These are phyloP conservation scores for Agrotis exclamationis DNA, from an alignment of 2,888 invertebrate species.

Conservation along the genomic window DNA sequence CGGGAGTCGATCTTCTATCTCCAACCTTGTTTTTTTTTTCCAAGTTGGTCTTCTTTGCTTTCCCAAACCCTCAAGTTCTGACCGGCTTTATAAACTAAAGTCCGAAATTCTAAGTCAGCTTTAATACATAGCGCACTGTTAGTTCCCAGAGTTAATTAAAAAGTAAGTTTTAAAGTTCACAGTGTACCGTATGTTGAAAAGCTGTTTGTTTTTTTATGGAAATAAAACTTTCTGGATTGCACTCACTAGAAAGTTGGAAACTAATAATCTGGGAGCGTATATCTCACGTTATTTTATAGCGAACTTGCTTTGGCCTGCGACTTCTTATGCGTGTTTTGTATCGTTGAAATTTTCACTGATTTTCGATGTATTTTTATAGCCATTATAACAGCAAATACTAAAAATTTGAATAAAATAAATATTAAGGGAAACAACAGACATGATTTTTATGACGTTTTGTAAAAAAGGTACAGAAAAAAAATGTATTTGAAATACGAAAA, in stretches of 20 bases:
- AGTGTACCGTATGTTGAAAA: slow-evolving; percentile 21
- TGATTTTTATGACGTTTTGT: too few species aligned
- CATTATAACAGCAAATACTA: too few species aligned
- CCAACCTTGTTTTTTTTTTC: background rate
- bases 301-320: too few species aligned
- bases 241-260: slow-evolving; percentile 9
- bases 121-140: slow-evolving; percentile 25
- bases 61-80: background rate
- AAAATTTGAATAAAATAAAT: too few species aligned
- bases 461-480: too few species aligned
- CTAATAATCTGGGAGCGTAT: background rate
- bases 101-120: slow-evolving; percentile 47
- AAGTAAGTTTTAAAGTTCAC: slow-evolving; percentile 30
- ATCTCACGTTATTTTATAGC: too few species aligned
- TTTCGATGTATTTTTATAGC: too few species aligned
- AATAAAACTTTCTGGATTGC: slow-evolving; percentile 1
- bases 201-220: slow-evolving; percentile 23
- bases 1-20: too few species aligned
- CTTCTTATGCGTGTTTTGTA: too few species aligned
- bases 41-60: slow-evolving; percentile 25
- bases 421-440: too few species aligned
- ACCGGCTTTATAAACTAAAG: slow-evolving; percentile 22
- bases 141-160: slow-evolving; percentile 50
- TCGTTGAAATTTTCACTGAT: too few species aligned
- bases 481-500: too few species aligned